phyloP scores from a whole-genome alignment of 2,888 invertebrate species.

The Arrhopalites spinosus region DNA sequence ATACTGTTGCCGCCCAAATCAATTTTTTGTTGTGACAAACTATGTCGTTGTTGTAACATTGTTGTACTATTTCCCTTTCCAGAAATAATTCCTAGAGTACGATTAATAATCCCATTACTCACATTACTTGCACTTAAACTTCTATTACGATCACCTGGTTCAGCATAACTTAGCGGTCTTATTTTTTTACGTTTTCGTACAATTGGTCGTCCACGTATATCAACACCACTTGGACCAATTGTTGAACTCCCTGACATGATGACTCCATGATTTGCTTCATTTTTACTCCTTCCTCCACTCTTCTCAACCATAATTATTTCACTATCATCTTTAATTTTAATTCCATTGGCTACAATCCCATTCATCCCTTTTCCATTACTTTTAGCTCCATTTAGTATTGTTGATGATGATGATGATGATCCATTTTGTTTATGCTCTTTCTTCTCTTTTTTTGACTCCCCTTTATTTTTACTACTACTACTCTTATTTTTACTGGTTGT shows the following conservation, averaged over 20 bases:
- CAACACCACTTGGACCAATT: constrained; percentile 6
- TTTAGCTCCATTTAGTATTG: no score
- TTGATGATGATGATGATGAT: not conserved
- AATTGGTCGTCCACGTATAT: constrained; percentile 33
- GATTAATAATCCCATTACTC: constrained; percentile 21
- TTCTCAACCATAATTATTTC: constrained; percentile 3
- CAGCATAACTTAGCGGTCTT: constrained; percentile 50
- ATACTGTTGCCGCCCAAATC: not conserved
- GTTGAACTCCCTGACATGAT: constrained; percentile 20
- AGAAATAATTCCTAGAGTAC: not conserved
- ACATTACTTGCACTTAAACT: constrained; percentile 14
- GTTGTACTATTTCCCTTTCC: not conserved
- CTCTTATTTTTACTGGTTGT: not conserved
- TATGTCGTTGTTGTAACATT: not conserved
- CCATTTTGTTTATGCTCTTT: not conserved
- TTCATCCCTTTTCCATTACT: no score
- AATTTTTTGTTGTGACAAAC: not conserved
- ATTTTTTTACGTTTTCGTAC: constrained; percentile 40
- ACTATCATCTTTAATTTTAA: not conserved
- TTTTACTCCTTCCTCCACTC: no score
- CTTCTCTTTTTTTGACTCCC: not conserved
- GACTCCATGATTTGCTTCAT: not conserved
- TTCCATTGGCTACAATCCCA: no score
- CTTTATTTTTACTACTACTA: not conserved
- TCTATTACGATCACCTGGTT: constrained; percentile 36